These are phyloP conservation scores for Elmis aenea DNA, from an alignment of 2,888 invertebrate species.

Conservation along the genomic window DNA sequence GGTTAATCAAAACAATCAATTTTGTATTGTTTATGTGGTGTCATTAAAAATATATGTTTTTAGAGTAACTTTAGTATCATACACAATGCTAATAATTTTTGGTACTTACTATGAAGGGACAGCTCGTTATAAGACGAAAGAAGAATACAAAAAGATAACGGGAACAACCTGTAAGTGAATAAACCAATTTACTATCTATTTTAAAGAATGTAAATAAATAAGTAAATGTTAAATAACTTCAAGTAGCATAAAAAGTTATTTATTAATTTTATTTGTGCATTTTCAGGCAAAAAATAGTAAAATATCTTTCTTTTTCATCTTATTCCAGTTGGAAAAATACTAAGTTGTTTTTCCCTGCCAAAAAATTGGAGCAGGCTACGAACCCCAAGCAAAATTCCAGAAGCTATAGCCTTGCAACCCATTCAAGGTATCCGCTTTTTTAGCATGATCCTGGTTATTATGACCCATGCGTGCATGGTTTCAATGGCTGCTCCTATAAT, in stretches of 20 bases:
- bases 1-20: no score
- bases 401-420: no score
- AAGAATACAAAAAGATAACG: no score
- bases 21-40: no score
- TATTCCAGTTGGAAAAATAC: constrained; percentile 14
- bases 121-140: constrained; percentile 1
- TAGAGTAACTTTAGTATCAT: no score
- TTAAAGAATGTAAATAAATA: constrained; percentile 4
- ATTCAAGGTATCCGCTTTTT: constrained; percentile 19
- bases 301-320: no score
- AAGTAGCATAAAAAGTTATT: no score
- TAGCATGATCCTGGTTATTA: constrained; percentile 14
- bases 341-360: constrained; percentile 13
- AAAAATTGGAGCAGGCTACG: constrained; percentile 17
- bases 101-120: constrained; percentile 4
- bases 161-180: background rate
- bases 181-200: no score
- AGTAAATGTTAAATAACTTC: no score
- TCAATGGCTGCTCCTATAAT: constrained; percentile 1
- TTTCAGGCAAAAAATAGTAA: no score
- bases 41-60: no score
- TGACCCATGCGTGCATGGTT: constrained; percentile 14
- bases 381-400: constrained; percentile 1
- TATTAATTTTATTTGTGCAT: no score
- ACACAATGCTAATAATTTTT: background rate